These are phyloP conservation scores for Chaetodon trifasciatus DNA, from an alignment of 2,797 vertebrate genomes.

Conservation along the genomic window DNA sequence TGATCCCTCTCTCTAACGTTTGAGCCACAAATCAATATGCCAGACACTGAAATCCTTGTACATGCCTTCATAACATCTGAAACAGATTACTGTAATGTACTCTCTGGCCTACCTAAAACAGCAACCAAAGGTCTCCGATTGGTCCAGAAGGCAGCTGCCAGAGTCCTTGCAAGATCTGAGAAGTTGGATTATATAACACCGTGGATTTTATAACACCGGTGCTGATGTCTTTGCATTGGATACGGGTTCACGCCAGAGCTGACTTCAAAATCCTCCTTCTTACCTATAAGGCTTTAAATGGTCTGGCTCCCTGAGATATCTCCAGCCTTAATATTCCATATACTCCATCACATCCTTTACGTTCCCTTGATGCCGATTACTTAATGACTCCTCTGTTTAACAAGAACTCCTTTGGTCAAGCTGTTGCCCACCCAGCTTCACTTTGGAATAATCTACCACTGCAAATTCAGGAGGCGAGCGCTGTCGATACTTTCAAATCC, in stretches of 20 bases:
- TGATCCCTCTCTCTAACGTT: too few relatives aligned
- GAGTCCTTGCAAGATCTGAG: too few relatives aligned
- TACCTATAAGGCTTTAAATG: not conserved
- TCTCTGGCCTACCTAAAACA: too few relatives aligned
- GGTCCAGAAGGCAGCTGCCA: too few relatives aligned
- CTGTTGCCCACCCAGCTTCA: not conserved
- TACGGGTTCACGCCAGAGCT: not conserved
- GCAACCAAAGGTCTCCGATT: too few relatives aligned
- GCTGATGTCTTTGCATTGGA: not conserved
- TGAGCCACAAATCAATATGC: too few relatives aligned
- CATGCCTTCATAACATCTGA: too few relatives aligned
- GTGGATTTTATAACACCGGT: not conserved
- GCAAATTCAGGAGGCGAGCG: not conserved
- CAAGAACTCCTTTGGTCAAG: not conserved
- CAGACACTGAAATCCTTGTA: too few relatives aligned
- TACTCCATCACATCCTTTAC: not conserved
- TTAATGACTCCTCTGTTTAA: not conserved
- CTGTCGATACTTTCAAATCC: not conserved
- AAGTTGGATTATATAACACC: not conserved
- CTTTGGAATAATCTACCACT: not conserved
- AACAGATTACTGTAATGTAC: too few relatives aligned
- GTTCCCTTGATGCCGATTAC: not conserved
- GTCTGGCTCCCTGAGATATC: not conserved
- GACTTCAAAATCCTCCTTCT: not conserved
- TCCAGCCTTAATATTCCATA: not conserved